These are phyloP conservation scores for Hiodon alosoides DNA, from an alignment of 2,113 vertebrate species.

Conservation along the genomic window DNA sequence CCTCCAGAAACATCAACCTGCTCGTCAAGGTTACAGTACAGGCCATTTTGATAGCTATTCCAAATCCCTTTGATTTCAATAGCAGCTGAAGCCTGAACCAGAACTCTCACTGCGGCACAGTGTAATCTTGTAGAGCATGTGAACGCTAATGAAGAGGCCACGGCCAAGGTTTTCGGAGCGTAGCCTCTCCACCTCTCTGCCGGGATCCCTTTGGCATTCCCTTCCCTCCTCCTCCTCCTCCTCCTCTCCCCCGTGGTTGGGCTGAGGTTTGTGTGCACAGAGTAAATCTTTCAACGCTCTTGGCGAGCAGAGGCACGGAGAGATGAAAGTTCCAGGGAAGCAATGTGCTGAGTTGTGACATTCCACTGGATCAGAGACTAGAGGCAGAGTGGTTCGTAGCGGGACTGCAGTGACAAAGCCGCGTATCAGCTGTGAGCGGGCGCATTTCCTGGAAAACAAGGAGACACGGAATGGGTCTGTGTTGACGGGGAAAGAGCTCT, in stretches of 20 bases:
- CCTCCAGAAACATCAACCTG: no score
- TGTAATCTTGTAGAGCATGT: no score
- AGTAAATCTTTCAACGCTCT: slow-evolving; percentile 14
- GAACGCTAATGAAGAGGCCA: no score
- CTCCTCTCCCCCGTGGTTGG: neutral
- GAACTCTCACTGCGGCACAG: no score
- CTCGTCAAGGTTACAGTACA: no score
- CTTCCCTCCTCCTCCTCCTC: neutral
- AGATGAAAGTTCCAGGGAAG: slow-evolving; percentile 25
- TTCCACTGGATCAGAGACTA: slow-evolving; percentile 32
- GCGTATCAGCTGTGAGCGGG: neutral
- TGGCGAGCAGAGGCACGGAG: neutral
- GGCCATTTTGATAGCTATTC: no score
- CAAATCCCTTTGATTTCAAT: no score
- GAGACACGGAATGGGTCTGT: neutral
- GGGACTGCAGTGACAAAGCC: neutral
- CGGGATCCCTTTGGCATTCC: neutral
- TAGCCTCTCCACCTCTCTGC: no score
- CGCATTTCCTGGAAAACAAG: slow-evolving; percentile 13
- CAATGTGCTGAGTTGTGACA: slow-evolving; percentile 33
- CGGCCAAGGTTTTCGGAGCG: no score
- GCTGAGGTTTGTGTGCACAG: neutral
- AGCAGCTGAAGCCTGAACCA: no score
- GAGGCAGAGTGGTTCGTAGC: neutral
- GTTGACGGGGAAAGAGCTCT: neutral